Base-by-base conservation (phyloP, 2,888 invertebrate genomes). In the Automeris io region DNA sequence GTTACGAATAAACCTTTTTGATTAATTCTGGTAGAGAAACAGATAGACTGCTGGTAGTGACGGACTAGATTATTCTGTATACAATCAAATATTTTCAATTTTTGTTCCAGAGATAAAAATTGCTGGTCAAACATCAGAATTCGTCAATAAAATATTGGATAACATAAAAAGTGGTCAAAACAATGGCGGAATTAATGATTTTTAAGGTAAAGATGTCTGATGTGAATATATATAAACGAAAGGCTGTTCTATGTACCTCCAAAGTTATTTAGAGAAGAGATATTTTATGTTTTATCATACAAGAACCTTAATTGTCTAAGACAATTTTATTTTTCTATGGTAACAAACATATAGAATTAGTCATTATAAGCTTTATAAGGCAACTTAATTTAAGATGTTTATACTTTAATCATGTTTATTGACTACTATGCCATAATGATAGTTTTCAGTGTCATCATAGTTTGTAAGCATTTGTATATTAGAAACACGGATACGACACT, bases 61-160 rank as follows among this genome's bases (percentile, higher is more conserved):
- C n/a, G n/a, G n/a, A n/a, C n/a, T n/a, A n/a, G n/a, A n/a, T n/a
- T n/a, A n/a, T n/a, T n/a, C n/a, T n/a, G n/a, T n/a, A n/a, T n/a
- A n/a, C n/a, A n/a, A n/a, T n/a, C n/a, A n/a, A n/a, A n/a, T n/a
- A n/a, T n/a, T n/a, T n/a, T n/a, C n/a, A n/a, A n/a, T n/a, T n/a
- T n/a, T n/a, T n/a, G n/a, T n/a, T 90, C 39, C 89, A 94, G 97
- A 93, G 81, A 81, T 93, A 37, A 92, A 91, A 88, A 95, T 98
- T 67, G 98, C 96, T 35, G 97, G 96, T 37, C 91, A 93, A 58
- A 94, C 97, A 33, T 96, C 97, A 7, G 97, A 97, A 58, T 98
- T 94, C 77, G 98, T 98, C 25, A 98, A 98, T 76, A 92, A 91
- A 80, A 92, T 98, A 42, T 85, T 98, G 76, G 95, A 96, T 42